Conservation (phyloP, 2,113 vertebrate species). For the Peromyscus californicus region DNA sequence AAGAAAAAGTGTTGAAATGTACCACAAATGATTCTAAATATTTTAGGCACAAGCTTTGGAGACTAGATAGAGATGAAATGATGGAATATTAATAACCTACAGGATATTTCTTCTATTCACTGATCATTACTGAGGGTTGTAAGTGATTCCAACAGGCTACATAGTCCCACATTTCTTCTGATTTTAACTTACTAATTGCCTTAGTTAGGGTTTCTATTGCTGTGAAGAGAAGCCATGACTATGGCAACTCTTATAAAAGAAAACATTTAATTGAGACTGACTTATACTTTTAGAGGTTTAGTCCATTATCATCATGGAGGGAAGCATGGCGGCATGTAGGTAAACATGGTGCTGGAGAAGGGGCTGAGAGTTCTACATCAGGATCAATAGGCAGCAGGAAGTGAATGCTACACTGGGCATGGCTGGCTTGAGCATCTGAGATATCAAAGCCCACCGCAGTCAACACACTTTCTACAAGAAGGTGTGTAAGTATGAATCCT, state of each 20-base stretch:
- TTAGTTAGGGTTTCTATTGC: not conserved
- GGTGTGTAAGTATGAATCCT: not conserved
- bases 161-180: not conserved
- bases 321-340: not conserved
- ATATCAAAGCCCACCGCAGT: not conserved
- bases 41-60: not conserved
- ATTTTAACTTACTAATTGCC: not conserved
- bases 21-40: not conserved
- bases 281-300: not conserved
- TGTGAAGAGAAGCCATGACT: not conserved
- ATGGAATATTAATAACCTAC: not conserved
- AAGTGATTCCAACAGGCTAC: not conserved
- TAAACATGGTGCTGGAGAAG: not conserved
- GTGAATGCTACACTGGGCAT: not conserved
- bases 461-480: not conserved
- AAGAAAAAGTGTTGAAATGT: slow-evolving; percentile 16
- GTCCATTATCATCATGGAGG: not conserved
- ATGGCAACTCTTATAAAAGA: not conserved
- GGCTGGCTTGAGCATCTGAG: not conserved
- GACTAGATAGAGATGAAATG: not conserved
- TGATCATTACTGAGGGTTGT: not conserved
- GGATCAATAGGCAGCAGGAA: not conserved
- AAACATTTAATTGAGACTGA: not conserved
- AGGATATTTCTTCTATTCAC: not conserved
- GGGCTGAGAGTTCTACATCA: not conserved